Evolutionary conservation across 2,888 invertebrate genomes (phyloP).

Genomic region (Polyommatus icarus): DNA sequence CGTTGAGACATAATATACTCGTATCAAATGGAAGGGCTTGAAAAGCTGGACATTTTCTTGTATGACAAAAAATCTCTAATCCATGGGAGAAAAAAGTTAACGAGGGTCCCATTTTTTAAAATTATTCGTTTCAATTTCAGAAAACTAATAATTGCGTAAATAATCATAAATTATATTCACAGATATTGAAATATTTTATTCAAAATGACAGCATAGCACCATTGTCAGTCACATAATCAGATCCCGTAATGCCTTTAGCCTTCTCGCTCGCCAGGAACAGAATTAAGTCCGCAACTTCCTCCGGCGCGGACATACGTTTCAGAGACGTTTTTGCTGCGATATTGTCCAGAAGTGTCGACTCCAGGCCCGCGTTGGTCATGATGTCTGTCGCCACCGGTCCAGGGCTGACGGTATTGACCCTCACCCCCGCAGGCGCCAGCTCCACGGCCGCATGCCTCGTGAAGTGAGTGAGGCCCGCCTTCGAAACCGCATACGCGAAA

Average conservation of each 20-base stretch:
- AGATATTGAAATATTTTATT: too few species aligned
- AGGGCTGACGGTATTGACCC: constrained; percentile 86
- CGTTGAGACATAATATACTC: too few species aligned
- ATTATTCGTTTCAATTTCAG: too few species aligned
- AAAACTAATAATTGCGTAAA: too few species aligned
- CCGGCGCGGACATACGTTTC: constrained; percentile 36
- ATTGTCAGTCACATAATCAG: constrained; percentile 45
- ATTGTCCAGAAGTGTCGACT: not conserved
- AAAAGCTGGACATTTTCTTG: too few species aligned
- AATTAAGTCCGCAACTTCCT: constrained; percentile 47
- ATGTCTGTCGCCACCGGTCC: constrained; percentile 40
- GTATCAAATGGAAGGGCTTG: too few species aligned
- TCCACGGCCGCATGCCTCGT: constrained; percentile 85
- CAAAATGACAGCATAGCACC: constrained; percentile 33
- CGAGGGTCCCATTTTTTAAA: too few species aligned
- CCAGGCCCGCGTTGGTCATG: constrained; percentile 3
- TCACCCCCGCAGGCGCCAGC: constrained; percentile 75
- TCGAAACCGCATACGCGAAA: constrained; percentile 35
- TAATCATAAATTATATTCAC: too few species aligned
- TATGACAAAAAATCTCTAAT: too few species aligned
- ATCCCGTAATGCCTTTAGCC: constrained; percentile 45
- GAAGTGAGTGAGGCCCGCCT: constrained; percentile 79
- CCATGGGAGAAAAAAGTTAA: too few species aligned
- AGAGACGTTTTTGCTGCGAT: constrained; percentile 31
- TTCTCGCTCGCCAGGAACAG: constrained; percentile 44